Percentiles rank a stretch among this genome's conserved stretches.
phyloP scores from a whole-genome alignment of 2,113 vertebrate genomes.

The Danionella cerebrum region DNA sequence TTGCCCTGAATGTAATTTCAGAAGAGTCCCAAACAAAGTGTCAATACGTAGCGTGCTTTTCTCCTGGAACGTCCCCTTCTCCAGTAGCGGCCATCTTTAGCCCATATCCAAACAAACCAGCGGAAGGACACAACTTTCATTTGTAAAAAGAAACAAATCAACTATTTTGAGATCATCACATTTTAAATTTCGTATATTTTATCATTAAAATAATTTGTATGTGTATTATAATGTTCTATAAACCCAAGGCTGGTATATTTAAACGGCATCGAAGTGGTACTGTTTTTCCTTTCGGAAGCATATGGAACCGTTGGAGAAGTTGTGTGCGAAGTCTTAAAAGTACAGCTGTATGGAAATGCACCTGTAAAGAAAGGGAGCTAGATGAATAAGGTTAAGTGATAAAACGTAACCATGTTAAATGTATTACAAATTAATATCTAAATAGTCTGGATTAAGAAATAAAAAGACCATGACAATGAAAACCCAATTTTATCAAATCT shows the following conservation, averaged over 20 bases:
- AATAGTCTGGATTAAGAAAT: too few relatives aligned
- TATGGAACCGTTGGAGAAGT: not conserved
- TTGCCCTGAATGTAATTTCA: not conserved
- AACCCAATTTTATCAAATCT: too few relatives aligned
- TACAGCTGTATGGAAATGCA: not conserved
- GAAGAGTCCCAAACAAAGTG: not conserved
- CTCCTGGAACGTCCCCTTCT: not conserved
- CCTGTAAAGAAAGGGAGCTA: too few relatives aligned
- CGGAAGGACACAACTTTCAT: not conserved
- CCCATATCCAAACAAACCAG: constrained; percentile 18
- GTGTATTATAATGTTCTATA: too few relatives aligned
- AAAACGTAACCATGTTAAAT: too few relatives aligned
- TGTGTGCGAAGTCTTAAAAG: not conserved
- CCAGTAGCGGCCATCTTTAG: constrained; percentile 4
- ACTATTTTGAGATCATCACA: too few relatives aligned
- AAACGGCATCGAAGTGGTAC: not conserved
- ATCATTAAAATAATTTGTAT: not conserved
- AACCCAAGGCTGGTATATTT: too few relatives aligned
- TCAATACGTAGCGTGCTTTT: constrained; percentile 4
- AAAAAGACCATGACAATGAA: too few relatives aligned
- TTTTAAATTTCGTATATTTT: not conserved
- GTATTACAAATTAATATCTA: too few relatives aligned
- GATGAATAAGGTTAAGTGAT: too few relatives aligned
- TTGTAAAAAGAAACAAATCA: not conserved
- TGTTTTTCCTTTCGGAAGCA: constrained; percentile 20